Percentiles rank a stretch among this genome's conserved stretches.
phyloP scores from a whole-genome alignment of 1,140 invertebrate species.

The Meloidogyne chitwoodi region DNA sequence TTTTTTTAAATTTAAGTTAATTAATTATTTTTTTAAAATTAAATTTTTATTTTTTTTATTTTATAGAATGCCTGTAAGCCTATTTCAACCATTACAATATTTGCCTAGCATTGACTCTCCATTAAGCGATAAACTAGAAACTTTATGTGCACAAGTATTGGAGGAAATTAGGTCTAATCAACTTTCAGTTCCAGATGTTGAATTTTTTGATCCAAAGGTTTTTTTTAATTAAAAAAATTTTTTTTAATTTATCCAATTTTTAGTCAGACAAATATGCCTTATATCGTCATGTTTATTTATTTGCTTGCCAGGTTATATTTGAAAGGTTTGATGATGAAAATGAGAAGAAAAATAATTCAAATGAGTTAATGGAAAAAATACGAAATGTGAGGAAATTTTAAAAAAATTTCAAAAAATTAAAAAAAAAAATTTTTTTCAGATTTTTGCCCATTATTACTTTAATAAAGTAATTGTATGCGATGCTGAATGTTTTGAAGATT shows the following conservation, averaged over 20 bases:
- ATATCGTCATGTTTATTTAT: conserved; percentile 34
- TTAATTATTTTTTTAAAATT: neutral
- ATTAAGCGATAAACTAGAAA: conserved; percentile 16
- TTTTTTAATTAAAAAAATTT: neutral
- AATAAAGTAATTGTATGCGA: conserved; percentile 29
- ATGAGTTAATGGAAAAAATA: conserved; percentile 26
- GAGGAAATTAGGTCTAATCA: conserved; percentile 27
- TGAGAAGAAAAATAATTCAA: neutral
- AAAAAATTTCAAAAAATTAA: neutral
- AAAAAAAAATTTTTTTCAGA: conserved; percentile 12
- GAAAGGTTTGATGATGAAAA: neutral
- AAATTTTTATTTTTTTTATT: neutral
- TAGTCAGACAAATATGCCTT: conserved; percentile 35
- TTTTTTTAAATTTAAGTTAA: neutral
- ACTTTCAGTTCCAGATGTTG: conserved; percentile 33
- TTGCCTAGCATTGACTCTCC: conserved; percentile 34
- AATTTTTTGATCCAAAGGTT: conserved; percentile 33
- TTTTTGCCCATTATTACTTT: conserved; percentile 41
- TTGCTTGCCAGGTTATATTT: conserved; percentile 29
- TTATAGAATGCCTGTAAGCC: conserved; percentile 26
- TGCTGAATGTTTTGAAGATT: conserved; percentile 43
- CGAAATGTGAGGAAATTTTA: conserved; percentile 15
- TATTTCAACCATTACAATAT: conserved; percentile 39
- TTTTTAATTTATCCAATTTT: conserved; percentile 1
- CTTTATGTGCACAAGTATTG: conserved; percentile 23